Base-by-base conservation (phyloP, 2,888 invertebrate genomes). In the Caradrina kadenii region DNA sequence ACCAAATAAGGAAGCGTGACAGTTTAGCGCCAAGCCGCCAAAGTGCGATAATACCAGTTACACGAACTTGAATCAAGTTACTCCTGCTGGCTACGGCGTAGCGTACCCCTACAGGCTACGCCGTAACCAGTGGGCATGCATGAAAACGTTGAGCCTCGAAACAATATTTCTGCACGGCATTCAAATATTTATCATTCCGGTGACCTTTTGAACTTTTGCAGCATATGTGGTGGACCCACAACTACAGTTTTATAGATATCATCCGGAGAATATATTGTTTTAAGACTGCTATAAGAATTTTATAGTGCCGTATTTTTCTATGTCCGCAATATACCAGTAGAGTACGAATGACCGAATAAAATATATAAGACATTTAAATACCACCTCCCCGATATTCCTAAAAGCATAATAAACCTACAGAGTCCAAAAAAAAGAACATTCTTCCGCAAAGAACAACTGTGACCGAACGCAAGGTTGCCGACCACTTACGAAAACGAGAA, bases 401-500 rank as follows among this genome's bases (percentile, higher is more conserved):
- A 42, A 63, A 72, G 31, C 50, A 26, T 22, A 49, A 22, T 31
- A 45, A 35, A 48, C 21, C 4, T 39, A 48, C 26, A 22, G 53
- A 31, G 2, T 11, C 11, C 1, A 39, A 61, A 77, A 78, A 73
- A 73, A 69, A 11, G 10, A 42, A 26, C 39, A 65, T 54, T 60
- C 10, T 60, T 55, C 65, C 52, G 6, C 63, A 10, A 56, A 39
- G 65, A 73, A 61, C 69, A 78, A 78, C 65, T 74, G 75, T 64
- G 76, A 60, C 66, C 31, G 48, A 61, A 73, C 31, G 63, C 54
- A 48, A 67, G 68, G 55, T 55, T 64, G 50, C 48, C 58, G 49
- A 60, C 69, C 64, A 64, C 74, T 70, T 53, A 62, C 69, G 50
- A 68, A 79, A 80, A 81, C 72, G 79, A 81, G 75, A 63, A 78